Evolutionary conservation across 2,113 vertebrate genomes (phyloP).

Genomic region (pig (Sus scrofa)): T2T-Sscrofa CM000820.6:70673501-70674000

Average conservation of each 20-base stretch:
- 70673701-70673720: neutral
- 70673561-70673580: neutral
- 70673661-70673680: neutral
- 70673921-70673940: neutral
- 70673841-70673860: neutral
- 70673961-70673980: neutral
- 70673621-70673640: neutral
- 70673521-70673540: neutral
- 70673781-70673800: neutral
- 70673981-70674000: neutral
- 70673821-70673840: neutral
- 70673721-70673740: neutral
- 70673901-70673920: neutral
- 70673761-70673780: neutral
- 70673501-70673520: neutral
- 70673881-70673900: neutral
- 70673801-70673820: neutral
- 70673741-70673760: neutral
- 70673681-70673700: neutral
- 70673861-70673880: neutral
- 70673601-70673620: neutral
- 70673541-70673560: neutral
- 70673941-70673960: slow-evolving; percentile 27
- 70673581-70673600: neutral
- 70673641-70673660: neutral